phyloP scores from a whole-genome alignment of 2,797 vertebrate genomes.

The Artibeus lituratus region DNA sequence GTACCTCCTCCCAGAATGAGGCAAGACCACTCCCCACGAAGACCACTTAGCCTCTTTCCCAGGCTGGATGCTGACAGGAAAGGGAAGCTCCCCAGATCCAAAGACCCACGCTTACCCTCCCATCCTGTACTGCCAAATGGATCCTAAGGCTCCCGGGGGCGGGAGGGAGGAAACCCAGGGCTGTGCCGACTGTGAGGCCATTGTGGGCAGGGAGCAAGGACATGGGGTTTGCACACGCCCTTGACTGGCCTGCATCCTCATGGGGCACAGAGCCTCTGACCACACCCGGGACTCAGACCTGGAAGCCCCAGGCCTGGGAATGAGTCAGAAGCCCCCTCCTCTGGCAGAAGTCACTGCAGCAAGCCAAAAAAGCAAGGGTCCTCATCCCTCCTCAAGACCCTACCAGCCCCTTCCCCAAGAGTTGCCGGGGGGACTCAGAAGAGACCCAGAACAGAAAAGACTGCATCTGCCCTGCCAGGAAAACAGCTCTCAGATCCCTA shows the following conservation, averaged over 20 bases:
- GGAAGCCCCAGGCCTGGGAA: not conserved
- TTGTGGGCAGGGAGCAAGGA: accelerated
- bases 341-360: not conserved
- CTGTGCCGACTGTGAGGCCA: not conserved
- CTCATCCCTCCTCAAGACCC: not conserved
- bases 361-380: not conserved
- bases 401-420: not conserved
- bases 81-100: not conserved
- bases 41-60: not conserved
- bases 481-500: not conserved
- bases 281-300: not conserved
- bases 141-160: not conserved
- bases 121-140: not conserved
- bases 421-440: not conserved
- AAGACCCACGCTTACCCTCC: not conserved
- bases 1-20: not conserved
- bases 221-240: not conserved
- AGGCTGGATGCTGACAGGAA: not conserved
- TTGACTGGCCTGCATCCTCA: not conserved
- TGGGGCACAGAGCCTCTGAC: not conserved
- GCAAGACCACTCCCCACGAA: not conserved
- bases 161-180: not conserved
- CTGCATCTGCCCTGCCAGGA: not conserved
- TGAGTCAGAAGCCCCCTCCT: not conserved
- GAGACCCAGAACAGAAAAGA: not conserved